Conservation (phyloP, 2,888 invertebrate species). For the Pyrocoelia pectoralis region DNA sequence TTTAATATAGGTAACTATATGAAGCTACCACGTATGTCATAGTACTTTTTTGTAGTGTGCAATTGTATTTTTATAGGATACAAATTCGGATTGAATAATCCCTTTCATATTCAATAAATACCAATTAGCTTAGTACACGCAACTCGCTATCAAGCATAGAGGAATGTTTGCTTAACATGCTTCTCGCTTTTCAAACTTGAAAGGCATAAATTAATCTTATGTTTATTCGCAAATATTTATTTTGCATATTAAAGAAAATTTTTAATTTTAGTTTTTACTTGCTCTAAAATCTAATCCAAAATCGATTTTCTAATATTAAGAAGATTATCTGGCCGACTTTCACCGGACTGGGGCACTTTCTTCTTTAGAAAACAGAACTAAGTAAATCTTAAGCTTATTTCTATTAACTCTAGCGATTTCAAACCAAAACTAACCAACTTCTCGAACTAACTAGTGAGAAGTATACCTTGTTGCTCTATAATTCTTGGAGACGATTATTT, state of each 20-base stretch:
- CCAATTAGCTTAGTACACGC: neutral
- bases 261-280: neutral
- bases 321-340: no score
- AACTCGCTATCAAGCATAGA: neutral
- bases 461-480: no score
- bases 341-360: no score
- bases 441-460: no score
- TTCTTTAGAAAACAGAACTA: no score
- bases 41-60: no score
- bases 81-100: neutral
- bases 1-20: neutral
- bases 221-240: neutral
- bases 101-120: conserved; percentile 1
- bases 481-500: no score
- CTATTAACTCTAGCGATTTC: no score
- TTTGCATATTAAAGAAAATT: neutral
- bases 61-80: no score
- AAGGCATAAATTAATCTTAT: neutral
- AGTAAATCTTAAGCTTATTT: no score
- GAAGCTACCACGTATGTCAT: neutral
- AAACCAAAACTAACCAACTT: no score
- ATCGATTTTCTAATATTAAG: no score
- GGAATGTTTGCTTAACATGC: neutral
- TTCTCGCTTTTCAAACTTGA: neutral
- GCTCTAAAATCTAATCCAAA: neutral